Base-by-base conservation (phyloP, 2,888 invertebrate genomes). In the Mesopsocus fuscifrons region DNA sequence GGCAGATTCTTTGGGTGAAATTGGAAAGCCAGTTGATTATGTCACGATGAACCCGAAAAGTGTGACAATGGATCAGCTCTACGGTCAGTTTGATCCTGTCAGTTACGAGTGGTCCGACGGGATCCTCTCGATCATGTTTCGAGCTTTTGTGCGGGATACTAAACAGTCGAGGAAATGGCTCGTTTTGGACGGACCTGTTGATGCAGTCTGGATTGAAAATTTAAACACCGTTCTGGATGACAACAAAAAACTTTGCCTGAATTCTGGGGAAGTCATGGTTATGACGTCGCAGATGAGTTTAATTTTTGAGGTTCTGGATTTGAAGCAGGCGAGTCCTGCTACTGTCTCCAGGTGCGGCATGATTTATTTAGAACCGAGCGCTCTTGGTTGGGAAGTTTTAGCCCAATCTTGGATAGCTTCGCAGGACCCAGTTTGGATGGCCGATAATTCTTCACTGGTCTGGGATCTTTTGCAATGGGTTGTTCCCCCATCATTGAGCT, bases 81-180 rank as follows among this genome's bases (percentile, higher is more conserved):
- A 88, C 56, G 92, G 92, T 1, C 80, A 81, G 49, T 89, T 91
- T 58, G 89, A 94, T 65, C 81, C 83, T 1, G 71, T 83, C 40
- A 87, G 91, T 0, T 85, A 87, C 52, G 91, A 92, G 63, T 88
- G 88, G 87, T 77, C 75, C 1, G 88, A 88, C 58, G 88, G 88
- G 4, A 76, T 92, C 22, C 77, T 83, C 26, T 79, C 87, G 0
- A 76, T 73, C 2, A 50, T 51, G 33, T 56, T 57, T 62, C 64
- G 91, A 54, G 67, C 72, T 55, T 78, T 77, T 62, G 80, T 82
- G 8, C 71, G 71, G 41, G 78, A 82, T 15, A 74, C 78, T 22
- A 73, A 74, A 0, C 69, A 74, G 1, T 75, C 81, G 51, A 68
- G 77, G 47, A 91, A 91, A 62, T 92, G 91, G 91, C 73, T 94